phyloP scores from a whole-genome alignment of 1,140 invertebrate genomes.

The Bicyclus anynana region DNA sequence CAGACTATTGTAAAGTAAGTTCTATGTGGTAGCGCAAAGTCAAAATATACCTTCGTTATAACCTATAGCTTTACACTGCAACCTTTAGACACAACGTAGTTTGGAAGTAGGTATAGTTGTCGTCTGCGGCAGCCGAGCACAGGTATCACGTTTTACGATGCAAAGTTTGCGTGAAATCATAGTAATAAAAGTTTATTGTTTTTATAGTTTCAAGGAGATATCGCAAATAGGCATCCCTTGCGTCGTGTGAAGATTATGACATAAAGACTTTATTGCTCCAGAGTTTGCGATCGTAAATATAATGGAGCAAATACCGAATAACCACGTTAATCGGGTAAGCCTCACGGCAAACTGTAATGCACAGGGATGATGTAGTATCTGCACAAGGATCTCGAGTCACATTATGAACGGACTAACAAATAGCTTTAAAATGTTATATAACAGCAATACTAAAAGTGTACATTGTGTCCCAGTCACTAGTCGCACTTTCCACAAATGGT shows the following conservation, averaged over 20 bases:
- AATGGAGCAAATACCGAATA: conserved; percentile 54
- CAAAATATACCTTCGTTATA: background rate
- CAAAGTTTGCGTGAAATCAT: conserved; percentile 27
- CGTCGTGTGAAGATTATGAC: conserved; percentile 57
- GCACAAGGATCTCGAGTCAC: background rate
- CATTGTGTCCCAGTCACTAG: too few relatives aligned
- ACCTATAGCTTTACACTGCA: background rate
- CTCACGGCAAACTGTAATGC: conserved; percentile 17
- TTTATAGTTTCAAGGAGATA: conserved; percentile 74
- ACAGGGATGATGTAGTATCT: conserved; percentile 8
- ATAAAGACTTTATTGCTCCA: conserved; percentile 51
- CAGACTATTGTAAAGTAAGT: too few relatives aligned
- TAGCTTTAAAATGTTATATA: background rate
- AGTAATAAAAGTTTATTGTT: conserved; percentile 51
- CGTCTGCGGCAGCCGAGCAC: conserved; percentile 35
- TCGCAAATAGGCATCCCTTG: conserved; percentile 56
- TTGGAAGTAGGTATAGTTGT: conserved; percentile 1
- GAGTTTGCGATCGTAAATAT: conserved; percentile 42
- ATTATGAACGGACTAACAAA: too few relatives aligned
- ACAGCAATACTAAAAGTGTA: background rate
- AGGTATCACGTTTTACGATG: conserved; percentile 24
- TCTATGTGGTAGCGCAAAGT: background rate
- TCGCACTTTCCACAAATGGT: too few relatives aligned
- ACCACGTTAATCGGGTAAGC: conserved; percentile 64
- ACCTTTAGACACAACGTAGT: conserved; percentile 9